A percentile compares a stretch with the other conserved stretches of the same genome.
Conservation (phyloP, 2,113 vertebrate genomes). For the Pterophyllum scalare region DNA sequence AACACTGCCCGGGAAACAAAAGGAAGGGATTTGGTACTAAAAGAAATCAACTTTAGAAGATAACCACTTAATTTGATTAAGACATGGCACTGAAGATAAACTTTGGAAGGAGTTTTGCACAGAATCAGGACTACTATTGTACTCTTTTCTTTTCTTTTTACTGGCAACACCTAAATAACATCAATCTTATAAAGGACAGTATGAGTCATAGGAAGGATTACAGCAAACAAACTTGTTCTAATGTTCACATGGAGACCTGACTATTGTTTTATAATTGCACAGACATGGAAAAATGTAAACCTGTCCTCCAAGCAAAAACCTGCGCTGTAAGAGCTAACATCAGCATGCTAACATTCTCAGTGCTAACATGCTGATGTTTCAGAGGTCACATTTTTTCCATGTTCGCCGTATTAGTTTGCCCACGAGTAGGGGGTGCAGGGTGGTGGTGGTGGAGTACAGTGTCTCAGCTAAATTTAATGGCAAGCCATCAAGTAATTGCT, state of each 20-base stretch:
- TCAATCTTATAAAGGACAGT: background rate
- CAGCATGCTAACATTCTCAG: background rate
- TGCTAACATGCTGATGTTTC: background rate
- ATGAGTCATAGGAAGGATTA: background rate
- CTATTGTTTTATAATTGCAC: background rate
- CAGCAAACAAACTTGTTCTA: background rate
- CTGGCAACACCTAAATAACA: background rate
- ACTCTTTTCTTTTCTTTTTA: background rate
- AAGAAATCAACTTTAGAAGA: background rate
- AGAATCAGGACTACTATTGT: background rate
- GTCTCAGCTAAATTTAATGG: background rate
- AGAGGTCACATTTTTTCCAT: constrained; percentile 4
- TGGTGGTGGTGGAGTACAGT: background rate
- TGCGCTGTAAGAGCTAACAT: background rate
- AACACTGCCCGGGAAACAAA: background rate
- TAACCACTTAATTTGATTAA: background rate
- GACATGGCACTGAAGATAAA: background rate
- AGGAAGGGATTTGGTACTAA: background rate
- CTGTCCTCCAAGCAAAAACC: background rate
- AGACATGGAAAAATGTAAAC: background rate
- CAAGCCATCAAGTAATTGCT: background rate
- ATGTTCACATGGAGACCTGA: background rate
- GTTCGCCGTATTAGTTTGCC: background rate
- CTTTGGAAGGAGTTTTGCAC: background rate
- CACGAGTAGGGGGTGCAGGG: background rate